These are phyloP conservation scores for Myiagra hebetior DNA, from an alignment of 2,113 vertebrate genomes.

Conservation along the genomic window DNA sequence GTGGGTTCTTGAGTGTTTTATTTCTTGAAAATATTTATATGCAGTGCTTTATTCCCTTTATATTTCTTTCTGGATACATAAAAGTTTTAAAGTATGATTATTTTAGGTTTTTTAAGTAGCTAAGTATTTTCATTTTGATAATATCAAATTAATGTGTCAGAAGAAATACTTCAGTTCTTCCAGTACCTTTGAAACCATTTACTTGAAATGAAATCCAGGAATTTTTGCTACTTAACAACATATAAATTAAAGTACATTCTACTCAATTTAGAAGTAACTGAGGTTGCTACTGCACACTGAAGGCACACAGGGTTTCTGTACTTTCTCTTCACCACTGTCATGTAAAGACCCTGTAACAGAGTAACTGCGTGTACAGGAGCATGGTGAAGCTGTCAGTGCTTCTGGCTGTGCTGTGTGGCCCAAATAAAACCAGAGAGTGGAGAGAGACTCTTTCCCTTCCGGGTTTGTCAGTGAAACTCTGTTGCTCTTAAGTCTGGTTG, in stretches of 20 bases:
- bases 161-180: background rate
- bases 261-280: background rate
- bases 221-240: background rate
- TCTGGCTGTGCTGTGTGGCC: background rate
- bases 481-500: background rate
- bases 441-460: background rate
- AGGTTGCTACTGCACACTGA: background rate
- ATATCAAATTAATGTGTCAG: background rate
- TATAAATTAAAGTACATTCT: background rate
- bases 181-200: background rate
- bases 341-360: accelerated
- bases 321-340: background rate
- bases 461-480: background rate
- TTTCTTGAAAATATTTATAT: background rate
- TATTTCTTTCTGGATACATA: background rate
- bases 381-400: background rate
- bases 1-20: background rate
- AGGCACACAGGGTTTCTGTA: background rate
- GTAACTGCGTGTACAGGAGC: background rate
- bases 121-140: background rate
- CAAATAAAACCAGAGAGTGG: background rate
- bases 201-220: background rate
- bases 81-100: background rate
- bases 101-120: background rate
- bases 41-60: background rate